phyloP scores from a whole-genome alignment of 2,888 invertebrate species.

The Caenorhabditis sp. region DNA sequence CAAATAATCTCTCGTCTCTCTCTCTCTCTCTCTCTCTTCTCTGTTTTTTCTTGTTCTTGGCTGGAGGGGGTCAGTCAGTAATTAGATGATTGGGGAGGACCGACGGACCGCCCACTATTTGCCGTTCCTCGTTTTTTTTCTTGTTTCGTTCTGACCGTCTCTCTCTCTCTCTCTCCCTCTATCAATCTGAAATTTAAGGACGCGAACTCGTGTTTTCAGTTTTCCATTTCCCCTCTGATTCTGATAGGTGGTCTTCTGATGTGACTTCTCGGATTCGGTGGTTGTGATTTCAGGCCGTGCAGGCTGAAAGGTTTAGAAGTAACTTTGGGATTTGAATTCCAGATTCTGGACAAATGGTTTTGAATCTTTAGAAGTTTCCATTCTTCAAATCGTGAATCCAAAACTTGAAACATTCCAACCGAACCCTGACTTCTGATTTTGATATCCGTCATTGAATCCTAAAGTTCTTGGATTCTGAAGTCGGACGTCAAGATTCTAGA shows the following conservation, averaged over 20 bases:
- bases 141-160: constrained; percentile 19
- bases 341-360: too few relatives aligned
- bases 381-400: too few relatives aligned
- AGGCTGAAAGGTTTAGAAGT: too few relatives aligned
- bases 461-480: too few relatives aligned
- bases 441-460: too few relatives aligned
- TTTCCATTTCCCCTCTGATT: not conserved
- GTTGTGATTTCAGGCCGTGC: too few relatives aligned
- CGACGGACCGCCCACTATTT: not conserved
- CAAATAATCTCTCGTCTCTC: constrained; percentile 51
- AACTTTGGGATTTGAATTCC: too few relatives aligned
- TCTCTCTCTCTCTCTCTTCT: constrained; percentile 20
- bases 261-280: too few relatives aligned
- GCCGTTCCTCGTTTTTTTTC: not conserved
- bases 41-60: constrained; percentile 7
- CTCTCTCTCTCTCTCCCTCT: not conserved
- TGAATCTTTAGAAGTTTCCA: too few relatives aligned
- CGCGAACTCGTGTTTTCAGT: not conserved
- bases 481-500: too few relatives aligned
- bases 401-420: too few relatives aligned
- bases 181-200: constrained; percentile 8
- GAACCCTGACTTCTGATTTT: too few relatives aligned
- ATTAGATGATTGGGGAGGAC: constrained; percentile 22
- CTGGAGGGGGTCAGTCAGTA: constrained; percentile 8
- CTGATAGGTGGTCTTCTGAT: not conserved